Evolutionary conservation across 2,797 vertebrate genomes (phyloP), one percentile per base, ranked within the genome.

Genomic region (Lophius americanus): DNA sequence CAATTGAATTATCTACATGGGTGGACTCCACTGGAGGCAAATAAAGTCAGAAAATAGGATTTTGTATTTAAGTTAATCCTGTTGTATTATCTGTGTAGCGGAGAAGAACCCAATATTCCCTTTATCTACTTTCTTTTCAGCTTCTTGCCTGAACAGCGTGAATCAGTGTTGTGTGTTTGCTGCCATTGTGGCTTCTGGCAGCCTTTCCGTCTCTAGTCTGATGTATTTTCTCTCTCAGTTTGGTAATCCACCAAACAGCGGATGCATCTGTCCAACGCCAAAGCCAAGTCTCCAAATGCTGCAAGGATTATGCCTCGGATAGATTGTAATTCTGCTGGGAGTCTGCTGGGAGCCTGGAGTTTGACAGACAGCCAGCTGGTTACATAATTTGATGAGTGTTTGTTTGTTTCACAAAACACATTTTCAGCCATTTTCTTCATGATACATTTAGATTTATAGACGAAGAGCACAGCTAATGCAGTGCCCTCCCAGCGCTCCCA

Each of bases 211-310:
- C 65, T 75, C 62, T 74, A 42, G 64, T 79, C 82, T 79, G 76
- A 85, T 84, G 83, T 82, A 64, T 85, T 88, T 89, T 86, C 81
- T 85, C 86, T 90, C 83, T 92, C 86, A 63, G 55, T 64, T 87
- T 65, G 60, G 70, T 90, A 92, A 91, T 91, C 89, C 78, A 77
- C 71, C 78, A 82, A 89, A 90, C 82, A 82, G 79, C 57, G 6
- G 75, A 68, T 41, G 68, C 89, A 89, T 89, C 91, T 91, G 91
- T 82, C 87, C 71, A 65, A 58, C 14, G 71, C 66, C 68, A 63
- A 73, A 74, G 81, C 85, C 87, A 81, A 84, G 78, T 70, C 78
- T 88, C 83, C 85, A 83, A 90, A 89, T 77, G 82, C 85, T 72
- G 79, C 72, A 51, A 76, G 85, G 91, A 91, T 92, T 91, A 91